Evolutionary conservation across 1,140 invertebrate species (phyloP), one percentile per base, ranked within the genome.

Genomic region (Theocolax elegans): DNA sequence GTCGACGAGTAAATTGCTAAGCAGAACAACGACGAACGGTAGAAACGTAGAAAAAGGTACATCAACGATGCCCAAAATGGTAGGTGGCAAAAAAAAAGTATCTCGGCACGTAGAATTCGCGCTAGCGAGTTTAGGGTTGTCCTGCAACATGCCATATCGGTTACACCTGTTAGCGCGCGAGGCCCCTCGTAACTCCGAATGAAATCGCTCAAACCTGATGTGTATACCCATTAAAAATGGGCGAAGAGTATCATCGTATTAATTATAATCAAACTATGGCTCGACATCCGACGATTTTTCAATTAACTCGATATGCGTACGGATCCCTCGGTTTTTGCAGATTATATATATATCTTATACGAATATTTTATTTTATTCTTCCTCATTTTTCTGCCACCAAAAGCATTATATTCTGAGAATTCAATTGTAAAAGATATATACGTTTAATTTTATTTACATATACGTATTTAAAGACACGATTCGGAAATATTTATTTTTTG

Each of bases 201-300:
- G n/a, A n/a, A n/a, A n/a, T n/a, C n/a, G n/a, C n/a, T n/a, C n/a
- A n/a, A n/a, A n/a, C n/a, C n/a, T n/a, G n/a, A n/a, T n/a, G n/a
- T n/a, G n/a, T n/a, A n/a, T n/a, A n/a, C n/a, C n/a, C n/a, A n/a
- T n/a, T n/a, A n/a, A n/a, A n/a, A n/a, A n/a, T n/a, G n/a, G n/a
- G n/a, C n/a, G n/a, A n/a, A n/a, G n/a, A n/a, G n/a, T n/a, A n/a
- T n/a, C n/a, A n/a, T n/a, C n/a, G n/a, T n/a, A n/a, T 56, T 51
- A 53, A 70, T 70, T 62, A 64, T 63, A 70, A 70, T 70, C 2
- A 60, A 58, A 38, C 56, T 63, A 63, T 70, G 48, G 67, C 40
- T 46, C 23, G 46, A n/a, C 31, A 35, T 35, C 3, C 12, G 13
- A 13, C 38, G 40, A 63, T 63, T 49, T 63, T 63, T 63, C 60